Percentiles rank a stretch among this genome's conserved stretches.
Conservation (phyloP, 2,797 vertebrate species). For the Erithacus rubecula region DNA sequence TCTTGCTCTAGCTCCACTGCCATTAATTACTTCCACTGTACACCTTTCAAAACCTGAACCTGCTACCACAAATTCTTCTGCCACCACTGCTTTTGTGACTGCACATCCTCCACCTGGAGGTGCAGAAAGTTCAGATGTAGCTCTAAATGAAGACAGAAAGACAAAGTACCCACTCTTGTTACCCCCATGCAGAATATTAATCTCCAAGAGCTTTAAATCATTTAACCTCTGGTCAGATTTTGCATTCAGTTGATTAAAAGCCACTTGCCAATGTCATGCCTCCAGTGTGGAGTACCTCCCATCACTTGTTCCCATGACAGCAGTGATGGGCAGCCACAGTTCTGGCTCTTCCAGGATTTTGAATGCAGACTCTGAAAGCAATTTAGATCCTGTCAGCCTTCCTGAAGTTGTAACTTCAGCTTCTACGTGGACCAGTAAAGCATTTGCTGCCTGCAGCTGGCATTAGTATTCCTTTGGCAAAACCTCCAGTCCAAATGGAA, state of each 20-base stretch:
- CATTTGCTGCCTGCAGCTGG: not conserved
- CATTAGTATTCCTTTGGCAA: not conserved
- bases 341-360: not conserved
- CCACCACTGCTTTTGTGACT: not conserved
- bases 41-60: not conserved
- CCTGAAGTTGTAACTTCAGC: not conserved
- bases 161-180: not conserved
- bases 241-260: not conserved
- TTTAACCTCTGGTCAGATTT: not conserved
- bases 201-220: not conserved
- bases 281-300: not conserved
- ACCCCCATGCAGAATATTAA: not conserved
- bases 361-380: not conserved
- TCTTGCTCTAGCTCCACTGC: not conserved
- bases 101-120: not conserved
- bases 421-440: constrained; percentile 7
- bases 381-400: not conserved
- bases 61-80: not conserved
- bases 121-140: not conserved
- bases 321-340: not conserved
- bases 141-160: not conserved
- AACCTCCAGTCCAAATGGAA: not conserved
- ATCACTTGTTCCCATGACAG: not conserved
- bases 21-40: not conserved
- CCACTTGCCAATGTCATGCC: not conserved